Evolutionary conservation across 2,113 vertebrate species (phyloP).

Genomic region (Xyrauchen texanus): DNA sequence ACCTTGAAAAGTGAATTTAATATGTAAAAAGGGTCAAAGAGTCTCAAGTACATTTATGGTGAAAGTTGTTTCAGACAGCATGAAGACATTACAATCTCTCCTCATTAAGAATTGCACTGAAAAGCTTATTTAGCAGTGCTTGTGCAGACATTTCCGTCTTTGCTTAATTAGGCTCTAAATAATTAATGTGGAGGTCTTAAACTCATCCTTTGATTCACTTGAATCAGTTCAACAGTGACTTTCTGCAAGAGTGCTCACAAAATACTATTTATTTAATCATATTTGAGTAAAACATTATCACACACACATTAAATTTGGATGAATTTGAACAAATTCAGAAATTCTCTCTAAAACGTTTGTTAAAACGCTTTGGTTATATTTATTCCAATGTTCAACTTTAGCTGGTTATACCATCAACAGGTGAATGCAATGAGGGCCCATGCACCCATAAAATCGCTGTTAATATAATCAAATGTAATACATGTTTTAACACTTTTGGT

Average conservation of each 20-base stretch:
- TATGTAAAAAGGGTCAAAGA: constrained; percentile 78
- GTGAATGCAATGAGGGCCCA: too few species aligned
- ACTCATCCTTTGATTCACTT: constrained; percentile 23
- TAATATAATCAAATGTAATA: too few species aligned
- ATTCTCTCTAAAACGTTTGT: too few species aligned
- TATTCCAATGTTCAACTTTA: not conserved
- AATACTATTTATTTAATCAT: constrained; percentile 13
- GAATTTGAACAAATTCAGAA: not conserved
- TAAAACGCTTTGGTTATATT: not conserved
- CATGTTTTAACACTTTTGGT: too few species aligned
- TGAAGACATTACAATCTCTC: constrained; percentile 61
- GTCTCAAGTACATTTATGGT: constrained; percentile 76
- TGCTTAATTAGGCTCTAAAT: constrained; percentile 53
- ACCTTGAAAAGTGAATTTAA: constrained; percentile 81
- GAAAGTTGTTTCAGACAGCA: constrained; percentile 66
- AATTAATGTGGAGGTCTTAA: constrained; percentile 45
- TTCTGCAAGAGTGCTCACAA: not conserved
- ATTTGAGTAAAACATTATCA: not conserved
- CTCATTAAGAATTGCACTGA: constrained; percentile 46
- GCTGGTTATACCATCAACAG: not conserved
- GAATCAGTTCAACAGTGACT: not conserved
- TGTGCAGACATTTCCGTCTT: constrained; percentile 43
- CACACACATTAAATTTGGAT: not conserved
- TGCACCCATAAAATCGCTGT: too few species aligned
- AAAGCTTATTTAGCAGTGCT: constrained; percentile 50